phyloP scores from a whole-genome alignment of 2,888 invertebrate genomes.

The Agriopis marginaria region DNA sequence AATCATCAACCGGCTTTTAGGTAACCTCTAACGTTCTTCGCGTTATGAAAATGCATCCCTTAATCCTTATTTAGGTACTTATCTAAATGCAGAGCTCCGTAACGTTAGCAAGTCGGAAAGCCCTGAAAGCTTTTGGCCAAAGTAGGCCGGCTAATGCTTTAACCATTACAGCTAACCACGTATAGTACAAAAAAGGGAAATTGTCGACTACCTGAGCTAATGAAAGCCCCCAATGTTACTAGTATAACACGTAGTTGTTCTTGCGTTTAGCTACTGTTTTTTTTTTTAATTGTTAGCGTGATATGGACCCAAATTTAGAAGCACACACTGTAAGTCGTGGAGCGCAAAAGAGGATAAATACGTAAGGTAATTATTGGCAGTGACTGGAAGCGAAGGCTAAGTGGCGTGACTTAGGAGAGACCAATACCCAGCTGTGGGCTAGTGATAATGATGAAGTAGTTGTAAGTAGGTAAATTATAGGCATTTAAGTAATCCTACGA shows the following conservation, averaged over 20 bases:
- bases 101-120: constrained; percentile 68
- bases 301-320: not conserved
- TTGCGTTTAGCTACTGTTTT: not conserved
- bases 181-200: constrained; percentile 65
- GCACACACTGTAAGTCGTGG: too few species aligned
- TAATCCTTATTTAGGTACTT: constrained; percentile 48
- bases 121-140: constrained; percentile 77
- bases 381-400: too few species aligned
- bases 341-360: too few species aligned
- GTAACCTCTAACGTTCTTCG: constrained; percentile 11
- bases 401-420: too few species aligned
- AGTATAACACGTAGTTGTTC: not conserved
- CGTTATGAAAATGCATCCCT: constrained; percentile 45
- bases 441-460: too few species aligned
- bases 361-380: too few species aligned
- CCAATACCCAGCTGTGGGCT: too few species aligned
- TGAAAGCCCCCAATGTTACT: constrained; percentile 6
- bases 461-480: too few species aligned
- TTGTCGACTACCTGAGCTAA: constrained; percentile 61
- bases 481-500: not conserved
- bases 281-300: too few species aligned
- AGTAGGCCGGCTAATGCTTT: constrained; percentile 80
- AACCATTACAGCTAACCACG: constrained; percentile 76
- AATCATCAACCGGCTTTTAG: constrained; percentile 22
- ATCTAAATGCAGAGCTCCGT: constrained; percentile 55